Evolutionary conservation across 2,797 vertebrate genomes (phyloP).

Genomic region (Chelmon rostratus): DNA sequence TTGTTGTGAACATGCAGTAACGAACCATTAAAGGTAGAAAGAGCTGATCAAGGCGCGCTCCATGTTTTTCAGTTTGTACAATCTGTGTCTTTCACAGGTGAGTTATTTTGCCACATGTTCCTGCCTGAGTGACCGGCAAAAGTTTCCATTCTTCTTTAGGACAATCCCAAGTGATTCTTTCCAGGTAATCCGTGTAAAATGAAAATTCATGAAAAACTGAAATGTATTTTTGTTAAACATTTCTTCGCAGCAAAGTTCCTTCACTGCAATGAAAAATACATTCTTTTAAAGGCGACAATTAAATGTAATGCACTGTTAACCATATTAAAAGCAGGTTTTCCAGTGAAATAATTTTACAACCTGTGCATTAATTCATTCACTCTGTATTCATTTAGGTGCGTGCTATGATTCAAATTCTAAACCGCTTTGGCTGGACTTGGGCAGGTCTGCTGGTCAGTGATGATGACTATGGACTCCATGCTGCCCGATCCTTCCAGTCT

Average conservation of each 20-base stretch:
- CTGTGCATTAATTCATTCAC: neutral
- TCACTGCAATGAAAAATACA: neutral
- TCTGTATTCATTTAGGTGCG: constrained; percentile 41
- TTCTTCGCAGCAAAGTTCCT: neutral
- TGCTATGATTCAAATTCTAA: constrained; percentile 78
- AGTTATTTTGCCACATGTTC: constrained; percentile 83
- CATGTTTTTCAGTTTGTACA: too few relatives aligned
- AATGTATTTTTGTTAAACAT: neutral
- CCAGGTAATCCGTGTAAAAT: constrained; percentile 59
- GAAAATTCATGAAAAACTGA: accelerated
- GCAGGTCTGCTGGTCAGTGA: constrained; percentile 77
- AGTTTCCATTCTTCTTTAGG: constrained; percentile 73
- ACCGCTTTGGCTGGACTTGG: constrained; percentile 81
- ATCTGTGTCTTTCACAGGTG: constrained; percentile 78
- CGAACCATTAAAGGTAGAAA: neutral
- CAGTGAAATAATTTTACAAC: neutral
- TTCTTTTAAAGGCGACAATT: neutral
- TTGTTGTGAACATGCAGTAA: neutral
- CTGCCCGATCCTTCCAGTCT: constrained; percentile 70
- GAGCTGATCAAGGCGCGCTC: accelerated
- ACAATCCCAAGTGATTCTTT: constrained; percentile 82
- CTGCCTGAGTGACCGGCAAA: too few relatives aligned
- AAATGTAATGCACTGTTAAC: too few relatives aligned
- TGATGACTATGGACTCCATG: constrained; percentile 82
- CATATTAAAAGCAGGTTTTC: too few relatives aligned